Evolutionary conservation across 2,888 invertebrate genomes (phyloP).

Genomic region (Caenorhabditis sp.): DNA sequence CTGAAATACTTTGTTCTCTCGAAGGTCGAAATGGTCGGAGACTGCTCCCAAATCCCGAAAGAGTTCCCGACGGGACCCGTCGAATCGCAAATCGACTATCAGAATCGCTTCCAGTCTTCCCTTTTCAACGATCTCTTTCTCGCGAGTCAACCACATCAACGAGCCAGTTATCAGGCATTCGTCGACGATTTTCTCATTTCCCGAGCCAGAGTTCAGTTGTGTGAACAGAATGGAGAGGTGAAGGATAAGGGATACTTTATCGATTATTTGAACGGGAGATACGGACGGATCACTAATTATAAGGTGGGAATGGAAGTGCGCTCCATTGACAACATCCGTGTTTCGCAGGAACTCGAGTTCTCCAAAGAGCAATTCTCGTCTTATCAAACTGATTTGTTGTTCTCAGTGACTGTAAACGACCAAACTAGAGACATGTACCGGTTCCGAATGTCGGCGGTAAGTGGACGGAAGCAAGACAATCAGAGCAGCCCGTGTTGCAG

Average conservation of each 20-base stretch:
- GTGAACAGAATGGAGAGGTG: conserved; percentile 9
- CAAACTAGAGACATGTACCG: background rate
- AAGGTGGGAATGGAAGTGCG: background rate
- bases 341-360: conserved; percentile 3
- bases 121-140: background rate
- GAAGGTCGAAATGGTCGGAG: conserved; percentile 1
- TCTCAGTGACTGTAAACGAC: conserved; percentile 4
- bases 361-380: background rate
- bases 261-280: conserved; percentile 8
- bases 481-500: background rate
- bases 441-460: conserved; percentile 11
- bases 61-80: background rate
- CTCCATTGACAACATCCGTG: too few species aligned
- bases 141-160: background rate
- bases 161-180: background rate
- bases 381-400: conserved; percentile 17
- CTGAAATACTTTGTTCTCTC: conserved; percentile 7
- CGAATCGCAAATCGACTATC: background rate
- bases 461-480: background rate
- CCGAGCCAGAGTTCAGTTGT: conserved; percentile 7
- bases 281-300: background rate
- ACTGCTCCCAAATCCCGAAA: conserved; percentile 18
- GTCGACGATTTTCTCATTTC: conserved; percentile 3
- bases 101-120: background rate
- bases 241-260: background rate